These are phyloP conservation scores for Seriola dumerili DNA, from an alignment of 2,113 vertebrate genomes.

Conservation along the genomic window DNA sequence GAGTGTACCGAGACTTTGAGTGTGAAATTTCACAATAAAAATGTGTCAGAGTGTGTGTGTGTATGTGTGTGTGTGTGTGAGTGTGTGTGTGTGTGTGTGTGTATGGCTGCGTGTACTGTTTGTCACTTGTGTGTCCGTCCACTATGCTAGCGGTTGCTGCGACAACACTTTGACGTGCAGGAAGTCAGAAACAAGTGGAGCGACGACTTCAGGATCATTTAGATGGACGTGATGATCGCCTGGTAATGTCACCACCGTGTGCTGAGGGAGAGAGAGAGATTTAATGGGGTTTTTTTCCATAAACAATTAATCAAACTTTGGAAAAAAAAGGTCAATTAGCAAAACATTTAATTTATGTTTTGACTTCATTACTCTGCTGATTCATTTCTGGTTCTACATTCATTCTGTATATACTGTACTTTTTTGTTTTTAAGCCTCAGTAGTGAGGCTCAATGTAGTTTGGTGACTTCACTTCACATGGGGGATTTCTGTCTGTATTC, in stretches of 20 bases:
- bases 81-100: neutral
- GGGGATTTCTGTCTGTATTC: neutral
- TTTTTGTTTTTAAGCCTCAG: too few relatives aligned
- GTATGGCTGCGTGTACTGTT: neutral
- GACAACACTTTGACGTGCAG: constrained; percentile 52
- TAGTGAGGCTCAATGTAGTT: too few relatives aligned
- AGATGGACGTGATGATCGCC: constrained; percentile 78
- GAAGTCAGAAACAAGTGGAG: constrained; percentile 71
- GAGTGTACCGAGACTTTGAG: neutral
- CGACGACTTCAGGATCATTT: constrained; percentile 64
- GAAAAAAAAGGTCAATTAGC: too few relatives aligned
- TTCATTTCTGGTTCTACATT: neutral
- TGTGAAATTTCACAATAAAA: constrained; percentile 2
- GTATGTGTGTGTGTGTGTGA: constrained; percentile 2
- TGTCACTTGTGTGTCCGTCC: neutral
- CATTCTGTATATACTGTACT: neutral
- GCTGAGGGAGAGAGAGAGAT: constrained; percentile 47
- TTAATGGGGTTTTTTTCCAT: too few relatives aligned
- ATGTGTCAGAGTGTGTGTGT: neutral
- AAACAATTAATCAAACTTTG: neutral
- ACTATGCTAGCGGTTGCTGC: neutral
- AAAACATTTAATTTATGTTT: too few relatives aligned
- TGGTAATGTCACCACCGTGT: constrained; percentile 49
- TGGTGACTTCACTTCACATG: too few relatives aligned
- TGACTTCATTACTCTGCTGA: neutral